A percentile compares a stretch with the other conserved stretches of the same genome.
phyloP scores from a whole-genome alignment of 2,797 vertebrate genomes.

The Somateria mollissima region DNA sequence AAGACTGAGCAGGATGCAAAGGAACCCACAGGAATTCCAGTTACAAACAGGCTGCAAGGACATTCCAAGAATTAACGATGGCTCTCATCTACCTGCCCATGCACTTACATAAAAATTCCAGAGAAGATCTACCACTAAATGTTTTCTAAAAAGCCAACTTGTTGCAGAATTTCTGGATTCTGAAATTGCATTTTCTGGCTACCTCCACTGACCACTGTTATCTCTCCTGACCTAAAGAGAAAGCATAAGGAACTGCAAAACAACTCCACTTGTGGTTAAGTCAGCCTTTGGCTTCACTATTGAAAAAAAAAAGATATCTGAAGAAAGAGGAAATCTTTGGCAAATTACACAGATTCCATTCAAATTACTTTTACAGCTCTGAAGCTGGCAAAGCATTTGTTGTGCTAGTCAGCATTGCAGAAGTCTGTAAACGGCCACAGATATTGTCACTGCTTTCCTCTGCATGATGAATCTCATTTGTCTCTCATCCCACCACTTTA shows the following conservation, averaged over 20 bases:
- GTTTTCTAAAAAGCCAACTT: background rate
- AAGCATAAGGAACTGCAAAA: background rate
- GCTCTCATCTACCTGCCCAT: background rate
- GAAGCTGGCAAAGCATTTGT: background rate
- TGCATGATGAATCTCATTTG: background rate
- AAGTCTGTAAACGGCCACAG: background rate
- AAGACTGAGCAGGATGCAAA: background rate
- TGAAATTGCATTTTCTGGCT: background rate
- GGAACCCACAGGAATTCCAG: background rate
- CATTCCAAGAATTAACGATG: background rate
- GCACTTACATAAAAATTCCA: background rate
- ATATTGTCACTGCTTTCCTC: background rate
- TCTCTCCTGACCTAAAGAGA: background rate
- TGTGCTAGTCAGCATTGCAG: background rate
- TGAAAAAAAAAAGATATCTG: background rate
- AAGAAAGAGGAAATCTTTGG: background rate
- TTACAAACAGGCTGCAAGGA: background rate
- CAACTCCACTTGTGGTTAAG: background rate
- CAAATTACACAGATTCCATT: background rate
- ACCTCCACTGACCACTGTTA: background rate
- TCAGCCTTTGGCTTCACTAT: background rate
- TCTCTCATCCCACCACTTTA: background rate
- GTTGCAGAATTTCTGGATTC: background rate
- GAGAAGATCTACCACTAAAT: background rate
- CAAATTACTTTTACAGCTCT: background rate